A percentile compares a stretch with the other conserved stretches of the same genome.
These are phyloP conservation scores for Ips typographus DNA, from an alignment of 1,140 invertebrate species.

Conservation along the genomic window DNA sequence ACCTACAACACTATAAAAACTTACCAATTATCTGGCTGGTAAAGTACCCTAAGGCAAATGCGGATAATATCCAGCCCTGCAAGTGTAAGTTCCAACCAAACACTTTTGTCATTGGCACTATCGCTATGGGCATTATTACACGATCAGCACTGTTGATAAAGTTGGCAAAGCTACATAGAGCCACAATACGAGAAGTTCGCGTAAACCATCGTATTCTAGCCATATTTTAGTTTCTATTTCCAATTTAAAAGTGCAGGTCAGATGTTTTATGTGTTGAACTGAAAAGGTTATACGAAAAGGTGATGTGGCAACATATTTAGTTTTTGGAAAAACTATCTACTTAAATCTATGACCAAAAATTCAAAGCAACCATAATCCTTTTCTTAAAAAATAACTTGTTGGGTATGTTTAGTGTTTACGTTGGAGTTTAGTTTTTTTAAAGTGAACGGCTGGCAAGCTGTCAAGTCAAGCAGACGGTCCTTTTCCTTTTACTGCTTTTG, in stretches of 20 bases:
- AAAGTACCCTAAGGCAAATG: slow-evolving; percentile 79
- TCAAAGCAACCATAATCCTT: neutral
- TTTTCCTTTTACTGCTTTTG: too few relatives aligned
- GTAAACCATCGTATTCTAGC: slow-evolving; percentile 56
- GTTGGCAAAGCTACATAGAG: slow-evolving; percentile 73
- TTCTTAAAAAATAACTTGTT: too few relatives aligned
- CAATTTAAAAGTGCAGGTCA: too few relatives aligned
- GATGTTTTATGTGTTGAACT: too few relatives aligned
- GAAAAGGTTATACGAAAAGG: too few relatives aligned
- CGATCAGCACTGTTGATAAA: slow-evolving; percentile 80
- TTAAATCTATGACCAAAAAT: too few relatives aligned
- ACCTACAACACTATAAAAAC: neutral
- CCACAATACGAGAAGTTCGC: slow-evolving; percentile 63
- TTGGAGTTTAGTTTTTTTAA: too few relatives aligned
- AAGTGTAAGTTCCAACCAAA: slow-evolving; percentile 73
- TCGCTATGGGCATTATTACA: slow-evolving; percentile 80
- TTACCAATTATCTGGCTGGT: slow-evolving; percentile 64
- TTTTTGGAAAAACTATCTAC: too few relatives aligned
- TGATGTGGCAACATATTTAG: too few relatives aligned
- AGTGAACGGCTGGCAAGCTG: too few relatives aligned
- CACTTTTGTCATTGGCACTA: slow-evolving; percentile 74
- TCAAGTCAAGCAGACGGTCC: too few relatives aligned
- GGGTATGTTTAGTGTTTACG: too few relatives aligned
- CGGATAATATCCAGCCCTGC: slow-evolving; percentile 78
- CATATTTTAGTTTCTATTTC: slow-evolving; percentile 49